These are phyloP conservation scores for Thelaira solivaga DNA, from an alignment of 2,888 invertebrate species.

Conservation along the genomic window DNA sequence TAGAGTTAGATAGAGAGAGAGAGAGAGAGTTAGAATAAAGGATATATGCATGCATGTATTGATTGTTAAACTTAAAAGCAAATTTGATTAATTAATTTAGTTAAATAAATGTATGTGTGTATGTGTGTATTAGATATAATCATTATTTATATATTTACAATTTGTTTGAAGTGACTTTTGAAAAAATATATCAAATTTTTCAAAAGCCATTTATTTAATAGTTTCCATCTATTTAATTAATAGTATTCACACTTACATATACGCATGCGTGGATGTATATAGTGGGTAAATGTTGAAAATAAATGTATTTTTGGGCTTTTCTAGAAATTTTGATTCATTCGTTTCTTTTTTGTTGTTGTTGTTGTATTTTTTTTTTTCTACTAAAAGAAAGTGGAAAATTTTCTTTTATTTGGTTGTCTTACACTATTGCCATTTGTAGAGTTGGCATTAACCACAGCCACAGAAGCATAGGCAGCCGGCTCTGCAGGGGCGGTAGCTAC, in stretches of 20 bases:
- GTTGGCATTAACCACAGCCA: slow-evolving; percentile 68
- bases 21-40: background rate
- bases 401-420: slow-evolving; percentile 69
- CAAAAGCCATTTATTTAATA: background rate
- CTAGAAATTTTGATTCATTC: too few species aligned
- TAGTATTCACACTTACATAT: too few species aligned
- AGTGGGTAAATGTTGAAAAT: too few species aligned
- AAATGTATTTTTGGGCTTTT: too few species aligned
- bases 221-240: slow-evolving; percentile 22
- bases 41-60: too few species aligned
- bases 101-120: slow-evolving; percentile 12
- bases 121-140: too few species aligned
- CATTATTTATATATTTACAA: slow-evolving; percentile 46
- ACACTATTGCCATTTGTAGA: slow-evolving; percentile 63
- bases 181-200: slow-evolving; percentile 10
- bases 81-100: slow-evolving; percentile 31
- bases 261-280: too few species aligned
- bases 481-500: slow-evolving; percentile 60
- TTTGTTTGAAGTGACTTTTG: slow-evolving; percentile 33
- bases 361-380: slow-evolving; percentile 9
- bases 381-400: slow-evolving; percentile 70
- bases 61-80: too few species aligned
- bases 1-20: background rate
- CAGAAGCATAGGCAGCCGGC: slow-evolving; percentile 71
- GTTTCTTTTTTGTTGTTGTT: background rate